phyloP scores from a whole-genome alignment of 2,113 vertebrate genomes.

The Brevimyrus niger region DNA sequence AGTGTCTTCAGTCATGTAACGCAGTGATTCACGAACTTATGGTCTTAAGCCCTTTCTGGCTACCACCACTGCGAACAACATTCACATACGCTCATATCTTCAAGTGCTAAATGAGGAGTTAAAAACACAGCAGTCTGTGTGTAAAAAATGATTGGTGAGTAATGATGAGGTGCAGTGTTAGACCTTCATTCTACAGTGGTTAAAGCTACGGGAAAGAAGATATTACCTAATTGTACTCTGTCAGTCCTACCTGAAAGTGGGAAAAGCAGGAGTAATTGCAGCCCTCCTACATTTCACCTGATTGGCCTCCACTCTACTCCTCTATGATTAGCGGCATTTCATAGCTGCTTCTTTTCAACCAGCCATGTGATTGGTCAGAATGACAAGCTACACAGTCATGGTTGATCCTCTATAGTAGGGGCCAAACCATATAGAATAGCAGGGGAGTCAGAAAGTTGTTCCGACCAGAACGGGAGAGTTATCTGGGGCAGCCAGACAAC shows the following conservation, averaged over 20 bases:
- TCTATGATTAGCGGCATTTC: neutral
- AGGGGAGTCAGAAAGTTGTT: neutral
- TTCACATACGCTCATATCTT: neutral
- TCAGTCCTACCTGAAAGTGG: neutral
- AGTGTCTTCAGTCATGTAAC: neutral
- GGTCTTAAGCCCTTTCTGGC: neutral
- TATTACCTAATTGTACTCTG: neutral
- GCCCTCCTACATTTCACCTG: neutral
- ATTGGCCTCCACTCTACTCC: neutral
- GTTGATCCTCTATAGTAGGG: neutral
- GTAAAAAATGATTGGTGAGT: neutral
- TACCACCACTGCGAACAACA: neutral
- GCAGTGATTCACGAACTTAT: neutral
- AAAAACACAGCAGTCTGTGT: neutral
- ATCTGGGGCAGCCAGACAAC: neutral
- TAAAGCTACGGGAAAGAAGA: neutral
- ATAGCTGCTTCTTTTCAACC: neutral
- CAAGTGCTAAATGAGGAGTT: neutral
- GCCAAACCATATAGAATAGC: neutral
- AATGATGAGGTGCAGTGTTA: neutral
- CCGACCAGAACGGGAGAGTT: neutral
- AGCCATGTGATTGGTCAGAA: neutral
- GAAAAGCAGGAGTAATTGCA: neutral
- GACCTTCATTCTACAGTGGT: neutral
- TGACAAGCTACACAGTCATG: neutral